phyloP scores from a whole-genome alignment of 2,888 invertebrate species.

The Drosophila fulvimacula region DNA sequence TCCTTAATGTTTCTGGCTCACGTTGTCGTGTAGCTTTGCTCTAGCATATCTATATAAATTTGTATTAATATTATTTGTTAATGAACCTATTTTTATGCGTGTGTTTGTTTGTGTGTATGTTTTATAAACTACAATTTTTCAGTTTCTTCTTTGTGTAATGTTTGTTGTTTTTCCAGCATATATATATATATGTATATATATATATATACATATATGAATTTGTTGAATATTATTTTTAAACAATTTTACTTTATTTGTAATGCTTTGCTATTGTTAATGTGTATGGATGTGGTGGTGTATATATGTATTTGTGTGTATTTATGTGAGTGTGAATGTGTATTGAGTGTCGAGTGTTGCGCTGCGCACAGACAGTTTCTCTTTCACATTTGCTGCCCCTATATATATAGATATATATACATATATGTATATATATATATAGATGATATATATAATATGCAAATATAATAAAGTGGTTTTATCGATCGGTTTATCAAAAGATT shows the following conservation, averaged over 20 bases:
- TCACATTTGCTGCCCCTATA: constrained; percentile 72
- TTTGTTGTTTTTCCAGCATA: constrained; percentile 33
- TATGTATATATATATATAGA: constrained; percentile 36
- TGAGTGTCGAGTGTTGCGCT: constrained; percentile 61
- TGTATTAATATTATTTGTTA: constrained; percentile 18
- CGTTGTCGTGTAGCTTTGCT: constrained; percentile 30
- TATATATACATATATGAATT: constrained; percentile 30
- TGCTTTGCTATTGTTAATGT: constrained; percentile 48
- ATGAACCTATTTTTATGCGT: constrained; percentile 36
- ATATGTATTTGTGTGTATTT: constrained; percentile 34
- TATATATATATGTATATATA: constrained; percentile 27
- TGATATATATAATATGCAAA: constrained; percentile 47
- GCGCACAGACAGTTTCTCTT: constrained; percentile 78
- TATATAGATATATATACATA: constrained; percentile 46
- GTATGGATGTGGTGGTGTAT: constrained; percentile 18
- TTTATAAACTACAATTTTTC: constrained; percentile 44
- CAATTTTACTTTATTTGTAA: constrained; percentile 48
- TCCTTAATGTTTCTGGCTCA: constrained; percentile 25
- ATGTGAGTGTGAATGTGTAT: constrained; percentile 11
- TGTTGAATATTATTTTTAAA: constrained; percentile 45
- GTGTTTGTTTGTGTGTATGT: constrained; percentile 23
- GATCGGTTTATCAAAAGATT: constrained; percentile 42
- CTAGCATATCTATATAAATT: constrained; percentile 34
- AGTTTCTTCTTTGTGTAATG: constrained; percentile 23
- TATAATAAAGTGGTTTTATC: constrained; percentile 42